Conservation (phyloP, 2,888 invertebrate genomes). For the Schrankia costaestrigalis region DNA sequence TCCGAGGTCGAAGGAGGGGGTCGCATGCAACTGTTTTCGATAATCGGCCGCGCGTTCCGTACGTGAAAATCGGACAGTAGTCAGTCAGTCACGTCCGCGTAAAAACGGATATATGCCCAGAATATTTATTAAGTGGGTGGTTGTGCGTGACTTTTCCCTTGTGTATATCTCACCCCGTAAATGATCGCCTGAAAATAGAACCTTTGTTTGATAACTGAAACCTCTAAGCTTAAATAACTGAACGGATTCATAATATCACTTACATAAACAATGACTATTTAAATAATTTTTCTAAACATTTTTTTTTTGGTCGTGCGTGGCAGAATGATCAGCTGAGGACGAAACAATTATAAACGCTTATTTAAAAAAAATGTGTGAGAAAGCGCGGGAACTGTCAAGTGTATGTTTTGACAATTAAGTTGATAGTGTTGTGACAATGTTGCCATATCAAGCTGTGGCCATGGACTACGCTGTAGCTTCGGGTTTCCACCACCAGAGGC, state of each 20-base stretch:
- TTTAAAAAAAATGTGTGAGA: conserved; percentile 35
- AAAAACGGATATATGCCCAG: conserved; percentile 82
- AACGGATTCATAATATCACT: conserved; percentile 30
- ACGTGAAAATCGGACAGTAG: conserved; percentile 80
- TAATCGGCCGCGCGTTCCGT: conserved; percentile 79
- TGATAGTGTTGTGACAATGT: conserved; percentile 79
- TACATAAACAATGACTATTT: conserved; percentile 33
- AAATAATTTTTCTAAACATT: too few relatives aligned
- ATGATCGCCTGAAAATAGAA: conserved; percentile 71
- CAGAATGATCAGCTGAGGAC: conserved; percentile 35
- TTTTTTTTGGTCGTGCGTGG: conserved; percentile 33
- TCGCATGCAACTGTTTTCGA: conserved; percentile 79
- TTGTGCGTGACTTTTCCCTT: conserved; percentile 79
- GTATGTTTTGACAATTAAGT: conserved; percentile 41
- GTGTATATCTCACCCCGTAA: conserved; percentile 72
- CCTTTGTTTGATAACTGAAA: conserved; percentile 71
- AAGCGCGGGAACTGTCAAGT: conserved; percentile 46
- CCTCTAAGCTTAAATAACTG: conserved; percentile 42
- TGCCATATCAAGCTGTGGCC: conserved; percentile 93
- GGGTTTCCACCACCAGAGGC: conserved; percentile 77
- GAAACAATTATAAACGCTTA: conserved; percentile 34
- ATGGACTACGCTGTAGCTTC: conserved; percentile 89
- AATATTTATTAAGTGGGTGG: conserved; percentile 83
- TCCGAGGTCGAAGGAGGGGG: conserved; percentile 76
- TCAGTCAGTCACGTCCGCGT: conserved; percentile 77